A percentile compares a stretch with the other conserved stretches of the same genome.
These are phyloP conservation scores for Drosophila truncata DNA, from an alignment of 1,140 invertebrate genomes.

Conservation along the genomic window DNA sequence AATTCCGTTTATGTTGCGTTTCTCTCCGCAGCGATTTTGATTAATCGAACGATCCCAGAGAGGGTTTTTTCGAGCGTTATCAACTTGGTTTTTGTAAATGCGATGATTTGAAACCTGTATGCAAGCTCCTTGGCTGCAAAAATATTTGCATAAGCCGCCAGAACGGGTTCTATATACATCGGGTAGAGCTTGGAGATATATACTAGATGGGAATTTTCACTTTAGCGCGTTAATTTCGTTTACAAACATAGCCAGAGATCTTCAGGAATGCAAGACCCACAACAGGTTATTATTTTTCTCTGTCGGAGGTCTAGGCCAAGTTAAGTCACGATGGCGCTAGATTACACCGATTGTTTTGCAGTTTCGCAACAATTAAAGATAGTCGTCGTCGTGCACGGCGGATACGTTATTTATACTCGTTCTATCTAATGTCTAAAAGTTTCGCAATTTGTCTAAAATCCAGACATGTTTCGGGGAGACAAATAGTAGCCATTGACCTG, in stretches of 20 bases:
- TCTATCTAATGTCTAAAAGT: conserved; percentile 4
- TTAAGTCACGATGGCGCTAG: conserved; percentile 52
- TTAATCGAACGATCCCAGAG: conserved; percentile 35
- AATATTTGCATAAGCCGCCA: conserved; percentile 32
- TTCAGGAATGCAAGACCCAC: conserved; percentile 55
- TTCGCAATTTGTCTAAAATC: conserved; percentile 11
- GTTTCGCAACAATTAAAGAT: conserved; percentile 33
- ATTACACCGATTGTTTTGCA: conserved; percentile 18
- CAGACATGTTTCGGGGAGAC: conserved; percentile 29
- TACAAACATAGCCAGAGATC: conserved; percentile 62
- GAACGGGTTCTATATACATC: conserved; percentile 30
- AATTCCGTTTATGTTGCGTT: conserved; percentile 52
- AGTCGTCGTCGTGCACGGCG: conserved; percentile 30
- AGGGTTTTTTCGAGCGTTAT: conserved; percentile 15
- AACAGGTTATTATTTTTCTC: conserved; percentile 58
- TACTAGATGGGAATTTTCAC: conserved; percentile 59
- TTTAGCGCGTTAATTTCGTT: conserved; percentile 72
- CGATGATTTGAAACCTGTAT: conserved; percentile 23
- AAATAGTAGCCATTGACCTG: conserved; percentile 49
- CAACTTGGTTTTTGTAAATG: neutral
- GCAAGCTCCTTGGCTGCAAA: conserved; percentile 43
- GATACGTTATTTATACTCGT: conserved; percentile 27
- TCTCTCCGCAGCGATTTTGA: conserved; percentile 43
- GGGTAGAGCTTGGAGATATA: conserved; percentile 7
- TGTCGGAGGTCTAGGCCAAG: conserved; percentile 33